Conservation (phyloP, 2,113 vertebrate species). For the Progne subis region DNA sequence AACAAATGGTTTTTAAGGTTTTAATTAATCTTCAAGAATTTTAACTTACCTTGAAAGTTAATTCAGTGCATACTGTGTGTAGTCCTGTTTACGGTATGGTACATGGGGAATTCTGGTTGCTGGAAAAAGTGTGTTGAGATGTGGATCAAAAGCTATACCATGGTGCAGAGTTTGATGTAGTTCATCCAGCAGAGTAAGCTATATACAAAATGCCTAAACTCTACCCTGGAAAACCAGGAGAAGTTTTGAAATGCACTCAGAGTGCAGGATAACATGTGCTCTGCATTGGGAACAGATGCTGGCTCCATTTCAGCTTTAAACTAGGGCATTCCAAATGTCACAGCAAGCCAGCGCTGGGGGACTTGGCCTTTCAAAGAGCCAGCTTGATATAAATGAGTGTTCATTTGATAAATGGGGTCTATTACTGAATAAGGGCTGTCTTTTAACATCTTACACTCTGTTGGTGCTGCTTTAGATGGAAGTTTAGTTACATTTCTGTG, state of each 20-base stretch:
- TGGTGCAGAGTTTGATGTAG: background rate
- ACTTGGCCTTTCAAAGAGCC: slow-evolving; percentile 26
- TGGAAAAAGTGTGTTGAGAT: background rate
- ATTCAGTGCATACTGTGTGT: background rate
- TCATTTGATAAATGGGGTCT: slow-evolving; percentile 39
- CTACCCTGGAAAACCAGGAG: background rate
- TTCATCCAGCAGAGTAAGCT: background rate
- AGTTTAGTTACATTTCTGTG: background rate
- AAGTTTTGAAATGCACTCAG: background rate
- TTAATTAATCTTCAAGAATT: background rate
- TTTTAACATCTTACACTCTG: background rate
- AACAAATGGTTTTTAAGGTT: background rate
- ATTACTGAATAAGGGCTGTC: background rate
- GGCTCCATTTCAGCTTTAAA: slow-evolving; percentile 61
- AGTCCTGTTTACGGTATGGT: background rate
- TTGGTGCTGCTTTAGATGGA: background rate
- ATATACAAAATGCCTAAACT: background rate
- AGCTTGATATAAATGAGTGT: slow-evolving; percentile 22
- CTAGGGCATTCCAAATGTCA: slow-evolving; percentile 64
- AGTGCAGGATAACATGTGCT: slow-evolving; percentile 22
- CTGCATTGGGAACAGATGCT: slow-evolving; percentile 34
- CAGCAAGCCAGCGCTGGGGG: slow-evolving; percentile 20
- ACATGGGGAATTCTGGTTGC: background rate
- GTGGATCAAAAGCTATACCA: background rate
- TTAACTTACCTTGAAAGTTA: background rate